These are phyloP conservation scores for Cherax quadricarinatus DNA, from an alignment of 1,140 invertebrate species.

Conservation along the genomic window DNA sequence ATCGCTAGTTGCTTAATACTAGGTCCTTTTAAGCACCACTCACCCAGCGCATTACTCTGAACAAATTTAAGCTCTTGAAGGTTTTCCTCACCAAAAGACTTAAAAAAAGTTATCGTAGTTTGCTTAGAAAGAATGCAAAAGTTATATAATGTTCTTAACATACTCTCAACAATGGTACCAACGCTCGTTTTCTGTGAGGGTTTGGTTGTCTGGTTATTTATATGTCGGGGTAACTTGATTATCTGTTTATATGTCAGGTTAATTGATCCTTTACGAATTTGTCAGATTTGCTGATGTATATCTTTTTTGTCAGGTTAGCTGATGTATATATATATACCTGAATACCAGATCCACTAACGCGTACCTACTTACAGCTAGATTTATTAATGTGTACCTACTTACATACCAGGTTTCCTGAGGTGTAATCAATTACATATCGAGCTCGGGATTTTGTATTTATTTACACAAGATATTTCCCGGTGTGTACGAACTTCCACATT, in stretches of 20 bases:
- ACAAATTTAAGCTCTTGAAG: slow-evolving; percentile 38
- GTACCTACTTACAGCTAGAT: background rate
- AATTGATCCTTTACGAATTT: background rate
- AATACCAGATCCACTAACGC: background rate
- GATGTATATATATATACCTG: background rate
- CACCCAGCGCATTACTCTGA: slow-evolving; percentile 17
- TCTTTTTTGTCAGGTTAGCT: background rate
- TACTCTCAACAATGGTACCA: slow-evolving; percentile 45
- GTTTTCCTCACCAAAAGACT: slow-evolving; percentile 46
- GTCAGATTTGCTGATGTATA: background rate
- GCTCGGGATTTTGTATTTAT: background rate
- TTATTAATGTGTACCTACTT: background rate
- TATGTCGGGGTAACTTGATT: background rate
- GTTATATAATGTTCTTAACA: slow-evolving; percentile 39
- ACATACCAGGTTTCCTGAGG: background rate
- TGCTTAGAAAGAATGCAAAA: slow-evolving; percentile 42
- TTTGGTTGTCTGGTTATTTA: background rate
- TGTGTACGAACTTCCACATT: background rate
- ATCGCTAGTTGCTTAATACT: slow-evolving; percentile 46
- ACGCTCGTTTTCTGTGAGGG: slow-evolving; percentile 34
- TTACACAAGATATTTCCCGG: background rate
- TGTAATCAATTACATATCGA: background rate
- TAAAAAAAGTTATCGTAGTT: slow-evolving; percentile 36
- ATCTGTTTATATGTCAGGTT: background rate
- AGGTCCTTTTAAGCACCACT: slow-evolving; percentile 35